Evolutionary conservation across 2,797 vertebrate species (phyloP).

Genomic region (Potorous gilbertii): DNA sequence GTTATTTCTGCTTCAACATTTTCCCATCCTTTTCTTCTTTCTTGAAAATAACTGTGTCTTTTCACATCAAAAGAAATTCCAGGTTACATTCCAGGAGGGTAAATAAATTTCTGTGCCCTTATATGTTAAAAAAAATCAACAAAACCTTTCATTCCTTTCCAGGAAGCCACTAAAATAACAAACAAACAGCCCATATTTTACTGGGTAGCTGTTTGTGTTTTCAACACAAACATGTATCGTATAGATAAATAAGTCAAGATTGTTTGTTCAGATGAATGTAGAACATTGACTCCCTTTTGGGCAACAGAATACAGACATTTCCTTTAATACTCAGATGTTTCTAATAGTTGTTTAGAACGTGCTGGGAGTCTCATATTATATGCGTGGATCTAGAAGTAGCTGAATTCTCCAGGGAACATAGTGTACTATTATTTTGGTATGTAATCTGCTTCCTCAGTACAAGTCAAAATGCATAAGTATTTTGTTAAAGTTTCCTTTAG

Average conservation of each 20-base stretch:
- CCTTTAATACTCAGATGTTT: slow-evolving; percentile 69
- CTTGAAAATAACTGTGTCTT: slow-evolving; percentile 52
- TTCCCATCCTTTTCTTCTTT: slow-evolving; percentile 15
- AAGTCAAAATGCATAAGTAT: slow-evolving; percentile 17
- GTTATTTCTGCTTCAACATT: neutral
- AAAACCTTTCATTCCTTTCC: slow-evolving; percentile 55
- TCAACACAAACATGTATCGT: slow-evolving; percentile 65
- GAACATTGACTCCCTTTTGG: slow-evolving; percentile 77
- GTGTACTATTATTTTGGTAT: slow-evolving; percentile 28
- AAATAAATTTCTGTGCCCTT: slow-evolving; percentile 67
- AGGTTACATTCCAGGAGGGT: slow-evolving; percentile 38
- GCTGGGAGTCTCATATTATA: neutral
- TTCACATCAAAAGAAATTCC: slow-evolving; percentile 60
- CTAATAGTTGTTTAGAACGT: slow-evolving; percentile 24
- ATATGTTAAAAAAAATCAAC: slow-evolving; percentile 29
- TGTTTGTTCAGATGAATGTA: slow-evolving; percentile 74
- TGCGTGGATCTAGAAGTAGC: slow-evolving; percentile 62
- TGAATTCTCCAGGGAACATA: slow-evolving; percentile 74
- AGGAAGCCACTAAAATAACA: slow-evolving; percentile 61
- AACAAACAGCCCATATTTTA: slow-evolving; percentile 58
- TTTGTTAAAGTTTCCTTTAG: slow-evolving; percentile 2
- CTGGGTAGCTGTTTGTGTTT: slow-evolving; percentile 73
- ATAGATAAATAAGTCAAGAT: slow-evolving; percentile 70
- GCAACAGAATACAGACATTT: slow-evolving; percentile 59
- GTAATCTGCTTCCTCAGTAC: neutral